Evolutionary conservation across 1,140 invertebrate genomes (phyloP).

Genomic region (Oreohelix idahoensis): DNA sequence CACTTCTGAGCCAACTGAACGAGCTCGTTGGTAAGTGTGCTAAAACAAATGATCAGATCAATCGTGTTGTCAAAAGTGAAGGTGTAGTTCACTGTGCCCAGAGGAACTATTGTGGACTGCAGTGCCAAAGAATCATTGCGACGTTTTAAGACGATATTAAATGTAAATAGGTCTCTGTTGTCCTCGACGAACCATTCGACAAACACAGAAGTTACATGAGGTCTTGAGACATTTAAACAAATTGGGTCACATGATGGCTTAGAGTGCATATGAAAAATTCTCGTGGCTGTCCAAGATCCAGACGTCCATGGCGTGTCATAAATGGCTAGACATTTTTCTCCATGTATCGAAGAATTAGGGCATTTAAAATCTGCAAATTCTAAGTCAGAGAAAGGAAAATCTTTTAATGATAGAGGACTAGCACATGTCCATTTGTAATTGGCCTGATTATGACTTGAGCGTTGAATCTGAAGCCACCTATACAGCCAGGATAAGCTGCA

Average conservation of each 20-base stretch:
- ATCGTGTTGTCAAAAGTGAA: background rate
- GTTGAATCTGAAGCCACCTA: conserved; percentile 42
- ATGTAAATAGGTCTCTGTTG: background rate
- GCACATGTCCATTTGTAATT: background rate
- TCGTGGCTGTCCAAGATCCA: no score
- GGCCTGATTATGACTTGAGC: background rate
- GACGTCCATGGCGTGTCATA: background rate
- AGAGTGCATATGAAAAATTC: background rate
- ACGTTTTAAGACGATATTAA: background rate
- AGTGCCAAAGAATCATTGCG: background rate
- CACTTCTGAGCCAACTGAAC: background rate
- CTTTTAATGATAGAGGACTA: background rate
- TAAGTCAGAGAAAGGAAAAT: background rate
- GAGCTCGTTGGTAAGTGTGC: background rate
- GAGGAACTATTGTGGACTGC: background rate
- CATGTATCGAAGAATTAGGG: background rate
- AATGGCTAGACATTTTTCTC: background rate
- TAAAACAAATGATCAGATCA: background rate
- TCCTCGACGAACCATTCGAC: background rate
- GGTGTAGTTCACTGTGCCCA: background rate
- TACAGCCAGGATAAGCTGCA: conserved; percentile 58
- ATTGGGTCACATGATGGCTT: background rate
- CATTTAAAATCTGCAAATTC: conserved; percentile 11
- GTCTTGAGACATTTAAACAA: conserved; percentile 4
- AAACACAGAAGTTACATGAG: background rate